Evolutionary conservation across 2,113 vertebrate species (phyloP), one percentile per base, ranked within the genome.

Genomic region (Albula glossodonta): DNA sequence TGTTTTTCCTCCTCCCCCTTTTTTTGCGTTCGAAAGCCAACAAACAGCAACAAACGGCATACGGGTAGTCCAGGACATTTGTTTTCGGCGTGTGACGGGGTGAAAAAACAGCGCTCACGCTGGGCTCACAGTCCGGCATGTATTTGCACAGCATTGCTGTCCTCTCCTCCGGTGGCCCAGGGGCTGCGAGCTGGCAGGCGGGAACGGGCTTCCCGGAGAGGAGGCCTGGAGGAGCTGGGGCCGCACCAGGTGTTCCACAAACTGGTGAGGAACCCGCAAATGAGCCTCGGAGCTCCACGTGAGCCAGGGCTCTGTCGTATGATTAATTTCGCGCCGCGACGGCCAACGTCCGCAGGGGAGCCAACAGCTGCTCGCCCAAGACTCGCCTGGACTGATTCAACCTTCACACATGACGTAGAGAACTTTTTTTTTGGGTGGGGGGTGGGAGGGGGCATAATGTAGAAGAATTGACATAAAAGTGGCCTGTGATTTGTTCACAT

Each of bases 271-370:
- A 52, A 57, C 48, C 85, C 51, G 8, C 51, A 22, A 85, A 51
- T 7, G 49, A 70, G 41, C 78, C 70, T 56, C 48, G 15, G 52
- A 84, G 83, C 83, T 25, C 4, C n/a, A n/a, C 74, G 41, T 17
- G 3, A 79, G 25, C 12, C 78, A 7, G 13, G 31, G 31, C 12
- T 4, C 83, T 52, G n/a, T 63, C 83, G 17, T 11, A 60, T 85
- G 84, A 85, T 85, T 85, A 41, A 78, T 80, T 80, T 85, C 51
- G 57, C 74, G 49, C 51, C 31, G 12, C 7, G 1, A 17, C 31
- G 57, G 63, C 60, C 56, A 56, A 81, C 17, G 31, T 49, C 60
- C 52, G 74, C 81, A 19, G 50, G 77, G 66, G 74, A 79, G 31
- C 9, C 5, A 1, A 53, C 78, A 51, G 57, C 77, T 80, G 84